A percentile compares a stretch with the other conserved stretches of the same genome.
phyloP scores from a whole-genome alignment of 2,888 invertebrate species.

The Congeria kusceri region DNA sequence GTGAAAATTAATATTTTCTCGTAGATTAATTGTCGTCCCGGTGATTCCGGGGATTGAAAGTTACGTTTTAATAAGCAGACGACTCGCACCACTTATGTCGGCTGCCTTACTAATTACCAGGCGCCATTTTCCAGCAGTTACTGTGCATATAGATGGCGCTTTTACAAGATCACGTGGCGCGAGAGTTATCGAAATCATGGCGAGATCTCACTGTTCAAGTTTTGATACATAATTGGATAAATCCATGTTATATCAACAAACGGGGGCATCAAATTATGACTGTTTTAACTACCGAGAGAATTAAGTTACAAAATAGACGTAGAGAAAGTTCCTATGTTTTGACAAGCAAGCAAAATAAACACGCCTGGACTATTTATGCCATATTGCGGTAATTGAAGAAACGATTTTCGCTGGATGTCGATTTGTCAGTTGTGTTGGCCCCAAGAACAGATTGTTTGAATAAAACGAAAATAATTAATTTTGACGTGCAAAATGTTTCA shows the following conservation, averaged over 20 bases:
- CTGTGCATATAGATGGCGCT: conserved; percentile 34
- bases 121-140: conserved; percentile 49
- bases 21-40: conserved; percentile 60
- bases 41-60: conserved; percentile 55
- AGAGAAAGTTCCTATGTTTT: conserved; percentile 51
- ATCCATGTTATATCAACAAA: conserved; percentile 55
- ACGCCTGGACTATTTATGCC: conserved; percentile 46
- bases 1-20: conserved; percentile 47
- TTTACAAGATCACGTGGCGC: conserved; percentile 47
- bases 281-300: conserved; percentile 40
- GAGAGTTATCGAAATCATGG: conserved; percentile 42
- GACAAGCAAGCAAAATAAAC: conserved; percentile 59
- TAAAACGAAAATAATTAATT: conserved; percentile 30
- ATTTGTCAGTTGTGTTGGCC: conserved; percentile 29
- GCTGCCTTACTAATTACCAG: conserved; percentile 48
- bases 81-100: conserved; percentile 51
- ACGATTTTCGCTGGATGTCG: neutral
- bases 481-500: conserved; percentile 26
- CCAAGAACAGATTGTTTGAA: too few species aligned
- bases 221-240: conserved; percentile 65
- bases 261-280: conserved; percentile 55
- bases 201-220: conserved; percentile 41
- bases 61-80: conserved; percentile 41
- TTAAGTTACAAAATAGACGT: conserved; percentile 58
- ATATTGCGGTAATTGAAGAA: conserved; percentile 33